Evolutionary conservation across 2,888 invertebrate species (phyloP), one percentile per base, ranked within the genome.

Genomic region (Cephus pygmeus): DNA sequence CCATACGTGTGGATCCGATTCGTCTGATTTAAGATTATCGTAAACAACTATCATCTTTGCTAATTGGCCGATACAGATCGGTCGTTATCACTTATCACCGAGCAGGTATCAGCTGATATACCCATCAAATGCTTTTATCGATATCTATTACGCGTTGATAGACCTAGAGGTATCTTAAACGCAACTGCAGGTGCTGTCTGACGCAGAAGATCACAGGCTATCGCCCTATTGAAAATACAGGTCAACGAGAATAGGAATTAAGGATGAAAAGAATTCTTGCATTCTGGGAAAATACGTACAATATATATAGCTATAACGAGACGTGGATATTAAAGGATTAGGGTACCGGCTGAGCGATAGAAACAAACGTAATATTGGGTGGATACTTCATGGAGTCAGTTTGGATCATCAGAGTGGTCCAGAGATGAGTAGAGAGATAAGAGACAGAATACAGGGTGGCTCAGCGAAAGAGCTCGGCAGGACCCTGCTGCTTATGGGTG

Each of bases 361-460:
- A 23, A 23, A 23, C 9, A 23, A 56, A 56, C 9, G 23, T 56
- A 56, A 9, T 56, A 56, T 23, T 9, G 23, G 23, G 23, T 56
- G 56, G 56, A 56, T 56, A 23, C 56, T 56, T 56, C 23, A 2
- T 56, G 0, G 23, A 56, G 56, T 2, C 9, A 56, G 9, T 6
- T 56, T 9, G 23, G 23, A 56, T 56, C 9, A 23, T 9, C 9
- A 9, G 56, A 23, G 56, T 23, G 79, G 34, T 73, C 73, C 69
- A 71, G 76, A 69, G 73, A 74, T 30, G 73, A 69, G 69, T 68
- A 68, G 75, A 77, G 79, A 31, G 74, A 71, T 74, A 73, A 71
- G 56, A 35, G 81, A 73, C 77, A 56, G 56, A 9, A 56, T 56
- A 1, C 23, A 56, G 56, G 2, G 23, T 56, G 15, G 9, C 23